Percentiles rank a stretch among this genome's conserved stretches.
These are phyloP conservation scores for Crossocerus cetratus DNA, from an alignment of 2,888 invertebrate species.

Conservation along the genomic window DNA sequence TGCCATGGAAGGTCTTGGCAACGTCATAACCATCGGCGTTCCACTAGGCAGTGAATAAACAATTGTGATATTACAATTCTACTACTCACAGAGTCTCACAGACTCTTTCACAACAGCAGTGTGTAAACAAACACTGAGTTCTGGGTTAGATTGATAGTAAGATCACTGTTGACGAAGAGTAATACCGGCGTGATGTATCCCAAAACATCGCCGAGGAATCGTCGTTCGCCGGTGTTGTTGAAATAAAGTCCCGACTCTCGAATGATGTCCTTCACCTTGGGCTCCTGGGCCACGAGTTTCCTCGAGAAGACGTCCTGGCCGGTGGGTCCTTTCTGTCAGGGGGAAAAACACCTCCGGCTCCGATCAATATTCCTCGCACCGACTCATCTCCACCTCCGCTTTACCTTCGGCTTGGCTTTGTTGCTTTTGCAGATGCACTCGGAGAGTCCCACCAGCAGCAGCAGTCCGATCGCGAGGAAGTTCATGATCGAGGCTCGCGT, in stretches of 20 bases:
- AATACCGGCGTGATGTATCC: slow-evolving; percentile 96
- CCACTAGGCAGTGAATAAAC: slow-evolving; percentile 83
- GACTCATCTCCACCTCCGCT: slow-evolving; percentile 30
- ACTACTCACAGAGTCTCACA: too few species aligned
- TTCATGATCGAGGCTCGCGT: slow-evolving; percentile 37
- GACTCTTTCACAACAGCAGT: too few species aligned
- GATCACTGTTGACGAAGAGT: too few species aligned
- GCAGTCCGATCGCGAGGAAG: slow-evolving; percentile 1
- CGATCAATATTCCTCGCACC: neutral
- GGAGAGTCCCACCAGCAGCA: slow-evolving; percentile 32
- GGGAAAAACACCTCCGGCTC: neutral
- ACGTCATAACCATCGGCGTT: slow-evolving; percentile 95
- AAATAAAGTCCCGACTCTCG: slow-evolving; percentile 87
- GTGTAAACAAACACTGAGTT: too few species aligned
- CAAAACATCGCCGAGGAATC: slow-evolving; percentile 86
- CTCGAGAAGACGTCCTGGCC: slow-evolving; percentile 84
- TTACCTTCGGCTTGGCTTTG: slow-evolving; percentile 42
- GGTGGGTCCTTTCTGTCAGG: slow-evolving; percentile 78
- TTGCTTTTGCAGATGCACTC: slow-evolving; percentile 39
- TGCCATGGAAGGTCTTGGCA: slow-evolving; percentile 91
- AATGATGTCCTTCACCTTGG: slow-evolving; percentile 85
- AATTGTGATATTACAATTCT: too few species aligned
- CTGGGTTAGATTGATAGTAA: too few species aligned
- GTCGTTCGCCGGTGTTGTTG: slow-evolving; percentile 82
- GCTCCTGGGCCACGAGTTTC: slow-evolving; percentile 83